Conservation (phyloP, 37 sponge, comb jelly and placozoan genomes). For the Cliona cf. orientalis region DNA sequence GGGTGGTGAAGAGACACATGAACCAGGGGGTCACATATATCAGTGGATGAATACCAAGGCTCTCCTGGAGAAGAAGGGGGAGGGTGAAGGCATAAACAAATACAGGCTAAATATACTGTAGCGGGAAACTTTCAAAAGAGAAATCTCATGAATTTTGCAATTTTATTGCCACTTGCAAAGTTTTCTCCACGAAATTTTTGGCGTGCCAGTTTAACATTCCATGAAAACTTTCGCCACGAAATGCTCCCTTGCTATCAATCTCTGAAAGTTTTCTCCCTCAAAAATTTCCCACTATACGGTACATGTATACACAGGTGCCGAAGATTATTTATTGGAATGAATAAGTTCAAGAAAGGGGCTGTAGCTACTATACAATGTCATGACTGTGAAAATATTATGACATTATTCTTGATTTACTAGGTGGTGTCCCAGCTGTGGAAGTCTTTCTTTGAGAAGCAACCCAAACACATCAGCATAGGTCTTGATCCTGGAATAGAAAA, state of each 20-base stretch:
- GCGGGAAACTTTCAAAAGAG: constrained; percentile 4
- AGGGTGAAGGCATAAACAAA: not conserved
- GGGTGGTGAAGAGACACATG: constrained; percentile 62
- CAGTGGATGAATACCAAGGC: constrained; percentile 60
- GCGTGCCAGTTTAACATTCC: too few relatives aligned
- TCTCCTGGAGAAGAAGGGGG: constrained; percentile 20
- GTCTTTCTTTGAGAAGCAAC: constrained; percentile 20
- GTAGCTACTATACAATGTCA: not conserved
- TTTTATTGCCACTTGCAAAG: too few relatives aligned
- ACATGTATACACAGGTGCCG: too few relatives aligned
- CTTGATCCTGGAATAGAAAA: constrained; percentile 15
- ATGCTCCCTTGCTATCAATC: not conserved
- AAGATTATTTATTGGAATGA: not conserved
- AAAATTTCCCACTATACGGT: too few relatives aligned
- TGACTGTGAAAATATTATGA: too few relatives aligned
- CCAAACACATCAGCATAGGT: constrained; percentile 34
- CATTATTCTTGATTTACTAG: constrained; percentile 31
- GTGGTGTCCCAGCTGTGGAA: constrained; percentile 29
- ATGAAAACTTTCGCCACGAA: too few relatives aligned
- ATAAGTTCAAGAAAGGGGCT: too few relatives aligned
- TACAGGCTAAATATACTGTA: not conserved
- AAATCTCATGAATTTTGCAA: too few relatives aligned
- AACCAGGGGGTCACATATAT: constrained; percentile 76
- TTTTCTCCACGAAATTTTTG: too few relatives aligned
- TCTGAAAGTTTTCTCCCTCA: too few relatives aligned